phyloP scores from a whole-genome alignment of 2,113 vertebrate genomes.

The Hippolais icterina region DNA sequence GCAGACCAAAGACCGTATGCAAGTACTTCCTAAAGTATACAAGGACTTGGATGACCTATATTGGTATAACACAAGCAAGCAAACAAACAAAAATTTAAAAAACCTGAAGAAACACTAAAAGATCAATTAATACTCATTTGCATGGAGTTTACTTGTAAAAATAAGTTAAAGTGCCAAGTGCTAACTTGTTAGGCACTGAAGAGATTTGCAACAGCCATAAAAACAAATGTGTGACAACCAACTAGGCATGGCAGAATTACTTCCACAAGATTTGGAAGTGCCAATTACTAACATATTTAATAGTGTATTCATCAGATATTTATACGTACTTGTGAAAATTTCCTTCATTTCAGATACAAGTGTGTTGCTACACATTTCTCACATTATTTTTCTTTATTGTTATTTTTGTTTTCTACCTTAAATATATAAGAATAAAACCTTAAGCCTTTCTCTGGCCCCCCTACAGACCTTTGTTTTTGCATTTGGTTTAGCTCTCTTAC shows the following conservation, averaged over 20 bases:
- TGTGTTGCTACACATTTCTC: not conserved
- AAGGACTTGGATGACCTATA: not conserved
- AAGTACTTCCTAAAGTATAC: not conserved
- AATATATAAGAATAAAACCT: not conserved
- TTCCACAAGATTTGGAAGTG: not conserved
- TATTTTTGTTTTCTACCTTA: not conserved
- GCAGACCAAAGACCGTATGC: not conserved
- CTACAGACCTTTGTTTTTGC: not conserved
- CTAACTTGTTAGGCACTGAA: not conserved
- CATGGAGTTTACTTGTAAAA: not conserved
- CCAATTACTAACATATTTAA: not conserved
- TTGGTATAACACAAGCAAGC: not conserved
- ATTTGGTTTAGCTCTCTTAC: not conserved
- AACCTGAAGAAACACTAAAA: not conserved
- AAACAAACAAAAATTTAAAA: not conserved
- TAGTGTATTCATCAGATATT: not conserved
- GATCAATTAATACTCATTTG: not conserved
- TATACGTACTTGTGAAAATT: not conserved
- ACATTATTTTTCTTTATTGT: not conserved
- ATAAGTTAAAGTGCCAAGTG: not conserved
- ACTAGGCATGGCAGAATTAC: not conserved
- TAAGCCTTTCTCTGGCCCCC: not conserved
- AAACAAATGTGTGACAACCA: not conserved
- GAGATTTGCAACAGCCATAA: not conserved
- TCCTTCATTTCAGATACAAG: not conserved